Percentiles rank a stretch among this genome's conserved stretches.
Conservation (phyloP, 2,797 vertebrate species). For the Poliocrania exsul region DNA sequence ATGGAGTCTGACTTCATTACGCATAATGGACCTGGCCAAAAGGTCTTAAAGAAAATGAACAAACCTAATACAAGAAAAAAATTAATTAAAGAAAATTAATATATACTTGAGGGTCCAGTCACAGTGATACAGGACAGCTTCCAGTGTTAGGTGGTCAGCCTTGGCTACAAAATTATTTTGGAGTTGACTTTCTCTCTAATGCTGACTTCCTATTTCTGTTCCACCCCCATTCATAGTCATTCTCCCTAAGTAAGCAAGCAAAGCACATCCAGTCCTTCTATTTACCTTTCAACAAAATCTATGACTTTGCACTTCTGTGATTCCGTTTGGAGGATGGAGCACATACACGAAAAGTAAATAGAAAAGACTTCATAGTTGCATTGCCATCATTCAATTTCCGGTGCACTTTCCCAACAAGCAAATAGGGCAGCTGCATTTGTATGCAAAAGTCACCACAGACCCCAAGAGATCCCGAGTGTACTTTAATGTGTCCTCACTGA, state of each 20-base stretch:
- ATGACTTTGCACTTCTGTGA: background rate
- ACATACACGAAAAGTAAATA: background rate
- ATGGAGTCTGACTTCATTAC: background rate
- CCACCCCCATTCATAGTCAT: background rate
- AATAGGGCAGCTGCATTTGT: background rate
- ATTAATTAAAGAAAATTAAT: too few relatives aligned
- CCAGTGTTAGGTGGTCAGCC: background rate
- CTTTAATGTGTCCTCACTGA: background rate
- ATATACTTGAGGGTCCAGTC: background rate
- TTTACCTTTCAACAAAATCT: background rate
- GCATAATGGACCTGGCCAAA: fast-evolving
- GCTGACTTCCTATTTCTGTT: background rate
- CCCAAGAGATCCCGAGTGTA: fast-evolving
- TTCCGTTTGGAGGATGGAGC: background rate
- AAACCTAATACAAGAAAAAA: background rate
- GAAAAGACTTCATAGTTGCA: background rate
- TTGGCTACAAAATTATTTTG: background rate
- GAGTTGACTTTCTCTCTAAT: background rate
- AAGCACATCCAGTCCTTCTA: background rate
- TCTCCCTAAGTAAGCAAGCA: background rate
- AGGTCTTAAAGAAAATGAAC: background rate
- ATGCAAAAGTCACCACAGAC: background rate
- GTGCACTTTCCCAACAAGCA: background rate
- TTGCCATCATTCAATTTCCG: background rate
- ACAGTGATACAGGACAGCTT: background rate